Conservation (phyloP, 92 coral and sea anemone genomes). For the Ricordea florida region DNA sequence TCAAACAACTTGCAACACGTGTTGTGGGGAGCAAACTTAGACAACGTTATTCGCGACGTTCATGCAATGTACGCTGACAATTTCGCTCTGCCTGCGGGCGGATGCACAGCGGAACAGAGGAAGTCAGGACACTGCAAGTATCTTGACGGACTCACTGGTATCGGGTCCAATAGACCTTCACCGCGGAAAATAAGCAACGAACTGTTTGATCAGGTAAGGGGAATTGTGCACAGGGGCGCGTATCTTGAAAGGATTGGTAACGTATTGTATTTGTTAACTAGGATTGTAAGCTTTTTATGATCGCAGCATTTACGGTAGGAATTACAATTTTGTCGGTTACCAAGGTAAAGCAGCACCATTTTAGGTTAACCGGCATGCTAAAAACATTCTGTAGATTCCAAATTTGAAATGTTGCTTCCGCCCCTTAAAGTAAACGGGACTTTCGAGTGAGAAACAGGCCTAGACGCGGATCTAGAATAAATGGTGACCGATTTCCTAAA, state of each 20-base stretch:
- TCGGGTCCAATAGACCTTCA: constrained; percentile 83
- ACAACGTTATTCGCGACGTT: constrained; percentile 75
- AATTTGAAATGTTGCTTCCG: too few relatives aligned
- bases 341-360: too few relatives aligned
- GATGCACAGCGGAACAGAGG: constrained; percentile 65
- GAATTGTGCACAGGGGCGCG: neutral
- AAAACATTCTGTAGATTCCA: too few relatives aligned
- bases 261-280: neutral
- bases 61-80: constrained; percentile 84
- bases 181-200: constrained; percentile 86
- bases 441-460: too few relatives aligned
- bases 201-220: constrained; percentile 77
- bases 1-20: constrained; percentile 78
- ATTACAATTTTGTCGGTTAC: too few relatives aligned
- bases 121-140: constrained; percentile 48
- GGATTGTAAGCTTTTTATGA: neutral
- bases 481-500: too few relatives aligned
- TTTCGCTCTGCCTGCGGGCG: constrained; percentile 79
- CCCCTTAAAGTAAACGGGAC: too few relatives aligned
- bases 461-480: too few relatives aligned
- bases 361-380: too few relatives aligned
- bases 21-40: constrained; percentile 83
- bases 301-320: too few relatives aligned
- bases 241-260: neutral
- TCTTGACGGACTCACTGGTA: constrained; percentile 71